Evolutionary conservation across 2,888 invertebrate genomes (phyloP), one percentile per base, ranked within the genome.

Genomic region (Alcis repandata): DNA sequence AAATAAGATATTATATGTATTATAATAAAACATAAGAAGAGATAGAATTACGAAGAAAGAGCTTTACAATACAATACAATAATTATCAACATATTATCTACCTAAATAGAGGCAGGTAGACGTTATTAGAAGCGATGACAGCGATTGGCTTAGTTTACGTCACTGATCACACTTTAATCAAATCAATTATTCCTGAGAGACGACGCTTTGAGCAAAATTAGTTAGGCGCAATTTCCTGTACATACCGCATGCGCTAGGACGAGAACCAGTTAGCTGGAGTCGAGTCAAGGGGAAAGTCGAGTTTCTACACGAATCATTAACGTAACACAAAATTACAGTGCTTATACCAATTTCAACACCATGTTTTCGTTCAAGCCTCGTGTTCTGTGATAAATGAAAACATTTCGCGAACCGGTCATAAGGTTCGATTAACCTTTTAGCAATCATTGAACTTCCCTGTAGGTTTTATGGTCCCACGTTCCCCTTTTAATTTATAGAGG

Each of bases 401-500:
- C 56, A 40, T 62, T 64, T 60, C 15, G 45, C 48, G 43, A 58
- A 61, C 57, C 27, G 56, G 46, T 52, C 57, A 60, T 65, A 46
- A 51, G 19, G 51, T 40, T 22, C 57, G 41, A 56, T 65, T 61
- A 66, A 61, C 52, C 60, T 57, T 57, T 59, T 61, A 60, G 54
- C 58, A 61, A 64, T 64, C 33, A 56, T 59, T 56, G 51, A 22
- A 68, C 40, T 61, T 59, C 58, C 48, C 57, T 53, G 60, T 13
- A 45, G 45, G 40, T 60, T 61, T 64, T 59, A 61, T 46, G 15
- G 52, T 46, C 40, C 54, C 53, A 65, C 56, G 56, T 65, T 59
- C 59, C 43, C 52, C 60, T 64, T 64, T 64, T 59, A 65, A 65
- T 65, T 65, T 65, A 62, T 62, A 51, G 58, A 51, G 27, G 49